Base-by-base conservation (phyloP, 2,888 invertebrate genomes). In the Callimorpha dominula region DNA sequence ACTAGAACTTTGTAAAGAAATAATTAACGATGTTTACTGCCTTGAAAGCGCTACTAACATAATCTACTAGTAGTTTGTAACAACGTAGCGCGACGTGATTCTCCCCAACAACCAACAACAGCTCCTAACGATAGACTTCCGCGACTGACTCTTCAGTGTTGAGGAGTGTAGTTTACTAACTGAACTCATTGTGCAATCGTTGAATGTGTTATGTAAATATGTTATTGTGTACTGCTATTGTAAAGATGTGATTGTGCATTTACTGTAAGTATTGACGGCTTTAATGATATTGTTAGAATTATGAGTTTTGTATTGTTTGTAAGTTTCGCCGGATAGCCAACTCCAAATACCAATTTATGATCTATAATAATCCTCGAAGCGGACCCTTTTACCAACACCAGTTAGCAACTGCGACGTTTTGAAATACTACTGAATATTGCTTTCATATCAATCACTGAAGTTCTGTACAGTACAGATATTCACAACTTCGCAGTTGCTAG, bases 221-320 rank as follows among this genome's bases (percentile, higher is more conserved):
- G 42, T 52, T 57, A 54, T 5, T 42, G 11, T 70, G 65, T 65
- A 65, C 43, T 65, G 9, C 31, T 62, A 43, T 62, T 67, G 52
- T 67, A 63, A 67, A 66, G 50, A 66, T 50, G 72, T 68, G 72
- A 65, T 70, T 76, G 77, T 84, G 87, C 90, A 89, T 89, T 89
- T 89, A 88, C 83, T 86, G 74, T 90, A 86, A 86, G 86, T 86
- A 86, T 84, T 81, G 82, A 88, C 87, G 89, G 92, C 92, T 92
- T 91, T 92, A 92, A 92, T 89, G 85, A 79, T 31, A 31, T 79
- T 83, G 83, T 84, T 85, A 85, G 68, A 43, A 17, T 71, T 72
- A 72, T 14, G 42, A 31, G 15, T 50, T 15, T 17, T 67, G 62
- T 72, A 62, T 63, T 72, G 72, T 68, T 72, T 60, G 66, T 49